Evolutionary conservation across 2,113 vertebrate species (phyloP).

Genomic region (Lepidothrix coronata): DNA sequence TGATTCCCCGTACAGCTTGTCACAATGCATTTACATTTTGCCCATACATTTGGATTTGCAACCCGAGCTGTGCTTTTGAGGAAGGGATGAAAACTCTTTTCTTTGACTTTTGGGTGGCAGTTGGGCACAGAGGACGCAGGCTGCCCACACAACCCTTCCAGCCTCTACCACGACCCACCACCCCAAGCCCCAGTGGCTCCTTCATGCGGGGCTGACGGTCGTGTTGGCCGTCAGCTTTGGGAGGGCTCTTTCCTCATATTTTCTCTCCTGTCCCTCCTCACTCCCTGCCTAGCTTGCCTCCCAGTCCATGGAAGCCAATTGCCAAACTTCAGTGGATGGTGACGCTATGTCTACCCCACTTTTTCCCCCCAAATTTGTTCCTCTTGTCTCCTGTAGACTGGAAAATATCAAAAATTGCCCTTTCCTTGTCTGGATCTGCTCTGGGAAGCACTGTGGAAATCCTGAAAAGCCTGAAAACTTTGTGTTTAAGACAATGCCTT

Average conservation of each 20-base stretch:
- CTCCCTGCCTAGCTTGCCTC: neutral
- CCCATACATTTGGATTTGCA: slow-evolving; percentile 63
- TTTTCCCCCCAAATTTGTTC: neutral
- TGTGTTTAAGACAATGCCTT: neutral
- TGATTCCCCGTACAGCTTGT: slow-evolving; percentile 51
- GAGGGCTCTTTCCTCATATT: neutral
- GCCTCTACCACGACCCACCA: accelerated
- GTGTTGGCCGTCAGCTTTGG: accelerated
- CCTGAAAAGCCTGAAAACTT: neutral
- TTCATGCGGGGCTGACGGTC: accelerated
- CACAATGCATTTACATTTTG: slow-evolving; percentile 64
- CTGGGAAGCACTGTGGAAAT: neutral
- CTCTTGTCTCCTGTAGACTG: neutral
- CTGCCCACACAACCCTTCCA: accelerated
- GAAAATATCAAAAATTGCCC: neutral
- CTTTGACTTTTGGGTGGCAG: neutral
- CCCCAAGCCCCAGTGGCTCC: accelerated
- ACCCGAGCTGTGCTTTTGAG: slow-evolving; percentile 62
- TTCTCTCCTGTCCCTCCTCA: neutral
- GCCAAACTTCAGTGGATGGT: accelerated
- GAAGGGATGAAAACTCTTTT: slow-evolving; percentile 45
- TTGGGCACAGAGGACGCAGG: accelerated
- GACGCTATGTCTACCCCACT: neutral
- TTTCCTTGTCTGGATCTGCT: neutral
- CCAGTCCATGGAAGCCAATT: neutral